These are phyloP conservation scores for Larimichthys crocea DNA, from an alignment of 2,113 vertebrate species.

Conservation along the genomic window DNA sequence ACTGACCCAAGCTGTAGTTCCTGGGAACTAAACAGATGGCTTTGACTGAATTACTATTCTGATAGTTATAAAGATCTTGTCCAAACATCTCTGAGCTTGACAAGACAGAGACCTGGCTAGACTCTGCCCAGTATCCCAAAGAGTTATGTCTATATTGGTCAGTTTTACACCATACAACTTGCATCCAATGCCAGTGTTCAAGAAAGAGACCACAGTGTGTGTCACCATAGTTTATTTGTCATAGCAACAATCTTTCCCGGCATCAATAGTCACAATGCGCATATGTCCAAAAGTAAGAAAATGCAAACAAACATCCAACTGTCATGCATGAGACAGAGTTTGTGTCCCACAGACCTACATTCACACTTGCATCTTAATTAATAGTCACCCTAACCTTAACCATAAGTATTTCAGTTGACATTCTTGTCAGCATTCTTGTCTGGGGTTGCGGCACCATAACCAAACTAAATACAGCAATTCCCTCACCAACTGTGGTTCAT, in stretches of 20 bases:
- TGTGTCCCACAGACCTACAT: background rate
- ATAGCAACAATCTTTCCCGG: background rate
- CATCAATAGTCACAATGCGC: too few relatives aligned
- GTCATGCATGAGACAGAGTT: background rate
- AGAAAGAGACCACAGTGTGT: too few relatives aligned
- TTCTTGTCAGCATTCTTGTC: background rate
- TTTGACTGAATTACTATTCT: background rate
- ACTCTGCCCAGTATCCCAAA: background rate
- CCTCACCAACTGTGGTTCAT: constrained; percentile 12
- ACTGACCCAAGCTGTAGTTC: background rate
- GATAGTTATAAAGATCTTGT: background rate
- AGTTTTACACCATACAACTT: background rate
- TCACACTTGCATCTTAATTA: background rate
- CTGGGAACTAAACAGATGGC: background rate
- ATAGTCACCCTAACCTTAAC: background rate
- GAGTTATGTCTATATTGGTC: background rate
- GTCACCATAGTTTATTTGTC: too few relatives aligned
- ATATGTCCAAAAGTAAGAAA: too few relatives aligned
- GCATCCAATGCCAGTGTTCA: background rate
- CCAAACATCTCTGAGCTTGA: background rate
- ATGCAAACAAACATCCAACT: background rate
- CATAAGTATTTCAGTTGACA: background rate
- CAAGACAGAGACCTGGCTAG: background rate
- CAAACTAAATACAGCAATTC: background rate
- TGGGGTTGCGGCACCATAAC: background rate